Base-by-base conservation (phyloP, 2,888 invertebrate genomes). In the Sarcophaga subvicina region DNA sequence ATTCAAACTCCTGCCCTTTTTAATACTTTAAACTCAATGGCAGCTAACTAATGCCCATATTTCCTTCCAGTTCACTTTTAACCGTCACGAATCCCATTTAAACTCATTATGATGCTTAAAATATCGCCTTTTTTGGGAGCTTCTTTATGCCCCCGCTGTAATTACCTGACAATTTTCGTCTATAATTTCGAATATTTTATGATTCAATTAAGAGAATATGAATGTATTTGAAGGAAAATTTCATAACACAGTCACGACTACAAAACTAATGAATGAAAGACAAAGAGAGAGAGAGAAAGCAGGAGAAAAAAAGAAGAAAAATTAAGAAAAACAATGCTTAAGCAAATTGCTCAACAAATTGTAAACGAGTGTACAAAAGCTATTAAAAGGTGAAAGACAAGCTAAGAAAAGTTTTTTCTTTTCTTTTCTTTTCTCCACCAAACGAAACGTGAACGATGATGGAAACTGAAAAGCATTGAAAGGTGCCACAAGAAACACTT, bases 171-270 rank as follows among this genome's bases (percentile, higher is more conserved):
- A 54, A 54, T 14, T 20, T 6, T 27, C 47, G 62, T 71, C 71
- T 85, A 72, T 72, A 76, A 67, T 85, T 85, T 80, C 66, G 17
- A 64, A 84, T 76, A 66, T 76, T 81, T 80, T 77, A 85, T 77
- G 80, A 76, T 80, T 73, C 67, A 69, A 83, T 83, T 78, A 80
- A 73, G 67, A 49, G 22, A 75, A 54, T 8, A 49, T 27, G 12
- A 79, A 72, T 60, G 20, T 37, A 37, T 37, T 37, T 37, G 10
- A 37, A 2, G 37, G 37, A 10, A 37, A 37, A 37, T 37, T 37
- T 54, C 12, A 17, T 54, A 12, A 54, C 54, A 54, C 54, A 54
- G 14, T 14, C 54, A 54, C 54, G 17, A 12, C 4, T 54, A 54
- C 14, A 54, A 12, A 54, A 12, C 14, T 10, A 54, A 4, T 63